A percentile compares a stretch with the other conserved stretches of the same genome.
Conservation (phyloP, 64 coral and sea anemone species). For the Actinia equina region DNA sequence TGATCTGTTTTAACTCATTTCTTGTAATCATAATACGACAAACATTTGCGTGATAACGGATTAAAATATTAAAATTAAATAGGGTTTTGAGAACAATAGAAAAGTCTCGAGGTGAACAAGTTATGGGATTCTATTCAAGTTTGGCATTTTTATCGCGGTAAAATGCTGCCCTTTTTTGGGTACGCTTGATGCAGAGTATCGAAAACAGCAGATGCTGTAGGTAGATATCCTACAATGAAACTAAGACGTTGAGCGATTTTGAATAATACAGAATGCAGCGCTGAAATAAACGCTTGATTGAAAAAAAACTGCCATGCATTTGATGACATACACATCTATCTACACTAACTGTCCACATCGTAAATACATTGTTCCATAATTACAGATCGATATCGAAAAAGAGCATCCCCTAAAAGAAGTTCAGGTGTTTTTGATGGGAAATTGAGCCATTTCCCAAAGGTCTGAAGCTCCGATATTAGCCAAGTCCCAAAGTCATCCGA, state of each 20-base stretch:
- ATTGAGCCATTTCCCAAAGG: conserved; percentile 8
- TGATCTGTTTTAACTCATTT: conserved; percentile 5
- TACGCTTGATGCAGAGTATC: not conserved
- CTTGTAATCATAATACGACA: conserved; percentile 7
- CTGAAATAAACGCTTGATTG: not conserved
- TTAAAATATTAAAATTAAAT: conserved; percentile 18
- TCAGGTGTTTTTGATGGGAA: conserved; percentile 9
- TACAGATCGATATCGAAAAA: not conserved
- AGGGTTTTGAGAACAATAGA: conserved; percentile 1
- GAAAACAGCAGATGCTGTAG: not conserved
- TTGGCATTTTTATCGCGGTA: conserved; percentile 1
- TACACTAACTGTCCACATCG: not conserved
- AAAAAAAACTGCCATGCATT: not conserved
- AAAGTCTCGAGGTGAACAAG: conserved; percentile 12
- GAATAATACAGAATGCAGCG: not conserved
- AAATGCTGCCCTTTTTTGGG: conserved; percentile 5
- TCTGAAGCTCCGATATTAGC: not conserved
- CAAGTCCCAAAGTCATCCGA: conserved; percentile 14
- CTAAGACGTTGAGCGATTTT: not conserved
- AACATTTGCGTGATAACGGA: not conserved
- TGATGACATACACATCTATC: not conserved
- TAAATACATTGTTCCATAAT: not conserved
- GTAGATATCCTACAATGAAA: not conserved
- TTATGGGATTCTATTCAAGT: not conserved
- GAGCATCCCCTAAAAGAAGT: not conserved